A percentile compares a stretch with the other conserved stretches of the same genome.
Conservation (phyloP, 2,113 vertebrate genomes). For the Nannobrachium achirus region DNA sequence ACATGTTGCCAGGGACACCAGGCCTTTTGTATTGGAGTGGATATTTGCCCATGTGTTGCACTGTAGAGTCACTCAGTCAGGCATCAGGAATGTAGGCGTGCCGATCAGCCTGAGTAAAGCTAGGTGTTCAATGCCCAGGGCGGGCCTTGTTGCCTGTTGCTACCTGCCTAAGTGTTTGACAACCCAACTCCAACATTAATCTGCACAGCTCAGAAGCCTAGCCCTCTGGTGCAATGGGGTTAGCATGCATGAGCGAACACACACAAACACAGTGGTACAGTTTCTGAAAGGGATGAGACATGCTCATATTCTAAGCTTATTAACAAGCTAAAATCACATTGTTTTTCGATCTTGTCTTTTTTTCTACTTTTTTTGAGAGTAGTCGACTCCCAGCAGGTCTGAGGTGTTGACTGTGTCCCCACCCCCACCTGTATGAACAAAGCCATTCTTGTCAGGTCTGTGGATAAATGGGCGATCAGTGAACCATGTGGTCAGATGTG, state of each 20-base stretch:
- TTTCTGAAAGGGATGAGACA: neutral
- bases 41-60: conserved; percentile 48
- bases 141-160: conserved; percentile 63
- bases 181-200: conserved; percentile 48
- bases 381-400: neutral
- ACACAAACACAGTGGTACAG: neutral
- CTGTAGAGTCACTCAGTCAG: conserved; percentile 59
- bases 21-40: conserved; percentile 21
- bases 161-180: conserved; percentile 73
- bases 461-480: conserved; percentile 50
- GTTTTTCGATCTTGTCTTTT: neutral
- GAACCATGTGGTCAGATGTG: conserved; percentile 41
- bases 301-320: too few relatives aligned
- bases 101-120: conserved; percentile 47
- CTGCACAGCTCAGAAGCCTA: conserved; percentile 39
- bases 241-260: neutral
- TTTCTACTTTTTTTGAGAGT: neutral
- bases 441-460: conserved; percentile 46
- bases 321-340: neutral
- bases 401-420: conserved; percentile 36
- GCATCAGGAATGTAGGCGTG: conserved; percentile 79
- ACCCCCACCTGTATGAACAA: conserved; percentile 70
- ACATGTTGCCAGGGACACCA: conserved; percentile 58
- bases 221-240: neutral
- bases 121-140: conserved; percentile 65